These are phyloP conservation scores for Polypedilum vanderplanki DNA, from an alignment of 1,140 invertebrate species.

Conservation along the genomic window DNA sequence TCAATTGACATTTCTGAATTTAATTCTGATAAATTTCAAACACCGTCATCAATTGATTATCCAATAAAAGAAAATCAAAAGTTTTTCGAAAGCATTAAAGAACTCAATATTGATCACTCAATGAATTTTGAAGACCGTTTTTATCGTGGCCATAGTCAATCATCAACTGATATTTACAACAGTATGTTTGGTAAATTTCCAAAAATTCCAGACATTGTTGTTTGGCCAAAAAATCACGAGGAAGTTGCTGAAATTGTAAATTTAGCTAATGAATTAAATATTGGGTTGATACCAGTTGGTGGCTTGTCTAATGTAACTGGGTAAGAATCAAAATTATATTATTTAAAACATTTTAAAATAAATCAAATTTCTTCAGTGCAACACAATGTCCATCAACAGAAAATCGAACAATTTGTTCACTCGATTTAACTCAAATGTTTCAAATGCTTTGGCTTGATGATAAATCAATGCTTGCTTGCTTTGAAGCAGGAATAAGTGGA, in stretches of 20 bases:
- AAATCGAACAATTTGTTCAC: slow-evolving; percentile 73
- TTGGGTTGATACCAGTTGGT: slow-evolving; percentile 90
- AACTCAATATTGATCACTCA: slow-evolving; percentile 62
- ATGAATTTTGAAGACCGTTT: slow-evolving; percentile 75
- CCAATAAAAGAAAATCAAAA: slow-evolving; percentile 68
- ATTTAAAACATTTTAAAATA: too few species aligned
- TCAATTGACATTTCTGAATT: slow-evolving; percentile 57
- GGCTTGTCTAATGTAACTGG: slow-evolving; percentile 94
- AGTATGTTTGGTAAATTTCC: slow-evolving; percentile 64
- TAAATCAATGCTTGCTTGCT: slow-evolving; percentile 76
- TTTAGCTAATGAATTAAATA: slow-evolving; percentile 65
- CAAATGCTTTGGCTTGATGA: slow-evolving; percentile 89
- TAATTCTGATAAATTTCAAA: slow-evolving; percentile 90
- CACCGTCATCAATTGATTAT: slow-evolving; percentile 75
- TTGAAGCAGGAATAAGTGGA: slow-evolving; percentile 88
- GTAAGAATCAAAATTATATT: too few species aligned
- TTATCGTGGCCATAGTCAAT: slow-evolving; percentile 88
- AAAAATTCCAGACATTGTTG: slow-evolving; percentile 86
- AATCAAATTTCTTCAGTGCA: too few species aligned
- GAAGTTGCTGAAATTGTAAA: slow-evolving; percentile 76
- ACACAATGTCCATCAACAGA: slow-evolving; percentile 79
- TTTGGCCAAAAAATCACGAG: slow-evolving; percentile 83
- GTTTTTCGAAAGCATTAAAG: slow-evolving; percentile 55
- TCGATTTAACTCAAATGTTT: slow-evolving; percentile 96
- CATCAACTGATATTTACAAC: slow-evolving; percentile 80